Conservation (phyloP, 1,140 invertebrate genomes). For the Drosophila sucinea region DNA sequence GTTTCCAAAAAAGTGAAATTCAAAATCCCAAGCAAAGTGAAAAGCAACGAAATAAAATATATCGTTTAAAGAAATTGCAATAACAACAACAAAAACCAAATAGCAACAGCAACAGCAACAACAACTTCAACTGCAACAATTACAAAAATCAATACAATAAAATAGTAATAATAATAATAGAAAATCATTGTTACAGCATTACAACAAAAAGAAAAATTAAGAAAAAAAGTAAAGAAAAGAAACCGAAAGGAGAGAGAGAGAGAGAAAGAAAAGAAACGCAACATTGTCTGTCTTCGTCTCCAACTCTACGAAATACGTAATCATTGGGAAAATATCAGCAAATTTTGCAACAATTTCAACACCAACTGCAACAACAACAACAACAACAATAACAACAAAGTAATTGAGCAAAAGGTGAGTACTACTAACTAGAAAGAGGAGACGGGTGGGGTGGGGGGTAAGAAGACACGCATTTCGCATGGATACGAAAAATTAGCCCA, state of each 20-base stretch:
- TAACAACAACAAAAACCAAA: slow-evolving; percentile 5
- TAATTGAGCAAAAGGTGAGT: slow-evolving; percentile 80
- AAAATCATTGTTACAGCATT: slow-evolving; percentile 70
- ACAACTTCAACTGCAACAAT: slow-evolving; percentile 26
- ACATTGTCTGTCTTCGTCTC: slow-evolving; percentile 34
- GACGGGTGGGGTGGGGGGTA: background rate
- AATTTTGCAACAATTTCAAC: slow-evolving; percentile 80
- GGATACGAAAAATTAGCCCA: slow-evolving; percentile 26
- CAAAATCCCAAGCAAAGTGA: slow-evolving; percentile 14
- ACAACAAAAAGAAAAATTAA: slow-evolving; percentile 27
- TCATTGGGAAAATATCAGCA: slow-evolving; percentile 78
- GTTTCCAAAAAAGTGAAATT: slow-evolving; percentile 70
- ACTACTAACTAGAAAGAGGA: slow-evolving; percentile 14
- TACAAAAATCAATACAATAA: slow-evolving; percentile 60
- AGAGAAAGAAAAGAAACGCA: slow-evolving; percentile 41
- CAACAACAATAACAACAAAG: slow-evolving; percentile 53
- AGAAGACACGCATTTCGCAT: slow-evolving; percentile 13
- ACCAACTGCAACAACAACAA: slow-evolving; percentile 41
- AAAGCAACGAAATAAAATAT: slow-evolving; percentile 16
- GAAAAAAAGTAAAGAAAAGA: slow-evolving; percentile 31
- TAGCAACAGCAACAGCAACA: background rate
- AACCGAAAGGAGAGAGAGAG: slow-evolving; percentile 31
- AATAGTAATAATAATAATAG: slow-evolving; percentile 50
- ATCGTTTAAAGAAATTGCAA: slow-evolving; percentile 33
- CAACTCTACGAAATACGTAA: slow-evolving; percentile 52